Percentiles rank a stretch among this genome's conserved stretches.
These are phyloP conservation scores for Oikopleura dioica DNA, from an alignment of 23 tunicate genomes.

Conservation along the genomic window DNA sequence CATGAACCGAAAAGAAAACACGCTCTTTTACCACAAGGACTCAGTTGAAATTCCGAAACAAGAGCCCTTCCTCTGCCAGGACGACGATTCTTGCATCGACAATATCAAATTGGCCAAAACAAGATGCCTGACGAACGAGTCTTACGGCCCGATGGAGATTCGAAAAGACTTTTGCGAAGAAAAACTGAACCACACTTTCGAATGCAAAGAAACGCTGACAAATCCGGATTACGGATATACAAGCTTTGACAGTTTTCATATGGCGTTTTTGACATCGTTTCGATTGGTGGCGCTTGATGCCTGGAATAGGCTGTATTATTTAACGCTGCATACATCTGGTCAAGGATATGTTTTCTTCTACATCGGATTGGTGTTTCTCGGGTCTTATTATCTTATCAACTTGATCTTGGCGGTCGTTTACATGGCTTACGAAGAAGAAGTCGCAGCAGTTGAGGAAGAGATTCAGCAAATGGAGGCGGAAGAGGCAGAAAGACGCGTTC, in stretches of 20 bases:
- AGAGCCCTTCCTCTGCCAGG: not conserved
- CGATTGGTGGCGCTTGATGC: slow-evolving; percentile 86
- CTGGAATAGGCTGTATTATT: slow-evolving; percentile 72
- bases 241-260: slow-evolving; percentile 50
- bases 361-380: slow-evolving; percentile 57
- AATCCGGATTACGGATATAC: slow-evolving; percentile 84
- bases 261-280: slow-evolving; percentile 75
- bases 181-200: slow-evolving; percentile 11
- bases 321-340: slow-evolving; percentile 84
- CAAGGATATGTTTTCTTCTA: slow-evolving; percentile 57
- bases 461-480: slow-evolving; percentile 13
- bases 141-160: not conserved
- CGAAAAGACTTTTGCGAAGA: not conserved
- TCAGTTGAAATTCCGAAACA: not conserved
- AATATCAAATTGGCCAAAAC: not conserved
- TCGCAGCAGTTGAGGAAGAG: slow-evolving; percentile 10
- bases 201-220: slow-evolving; percentile 40
- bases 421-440: slow-evolving; percentile 76
- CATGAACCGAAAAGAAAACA: not conserved
- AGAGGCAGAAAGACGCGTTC: slow-evolving; percentile 3
- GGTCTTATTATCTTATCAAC: slow-evolving; percentile 82
- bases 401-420: slow-evolving; percentile 91
- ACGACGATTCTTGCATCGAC: not conserved
- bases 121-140: not conserved
- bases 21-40: not conserved